Percentiles rank a stretch among this genome's conserved stretches.
Evolutionary conservation across 2,797 vertebrate species (phyloP).

Genomic region (Gadopsis bispinosus): DNA sequence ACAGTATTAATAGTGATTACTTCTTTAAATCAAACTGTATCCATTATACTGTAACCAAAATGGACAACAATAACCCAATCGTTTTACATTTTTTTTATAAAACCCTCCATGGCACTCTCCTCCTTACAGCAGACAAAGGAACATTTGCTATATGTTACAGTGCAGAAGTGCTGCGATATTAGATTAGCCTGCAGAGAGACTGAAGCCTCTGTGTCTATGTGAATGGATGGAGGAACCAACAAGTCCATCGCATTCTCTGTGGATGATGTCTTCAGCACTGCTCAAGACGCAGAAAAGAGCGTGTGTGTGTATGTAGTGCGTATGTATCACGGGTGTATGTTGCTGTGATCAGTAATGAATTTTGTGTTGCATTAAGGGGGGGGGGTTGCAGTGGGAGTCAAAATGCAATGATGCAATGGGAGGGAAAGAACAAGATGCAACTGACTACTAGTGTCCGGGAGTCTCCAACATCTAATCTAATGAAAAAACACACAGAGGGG

Average conservation of each 20-base stretch:
- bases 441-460: conserved; percentile 98
- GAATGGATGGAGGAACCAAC: conserved; percentile 68
- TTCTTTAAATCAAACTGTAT: conserved; percentile 19
- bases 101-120: conserved; percentile 23
- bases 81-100: background rate
- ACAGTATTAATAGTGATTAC: background rate
- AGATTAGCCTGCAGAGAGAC: conserved; percentile 71
- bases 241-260: conserved; percentile 70
- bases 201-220: conserved; percentile 70
- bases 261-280: conserved; percentile 91
- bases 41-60: conserved; percentile 7
- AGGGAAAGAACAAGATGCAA: conserved; percentile 92
- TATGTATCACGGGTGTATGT: conserved; percentile 86
- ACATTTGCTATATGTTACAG: conserved; percentile 59
- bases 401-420: conserved; percentile 87
- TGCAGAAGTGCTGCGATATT: conserved; percentile 67
- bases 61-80: conserved; percentile 2
- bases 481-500: conserved; percentile 94
- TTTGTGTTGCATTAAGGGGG: conserved; percentile 97
- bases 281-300: conserved; percentile 61
- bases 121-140: conserved; percentile 32
- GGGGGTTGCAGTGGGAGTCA: conserved; percentile 38
- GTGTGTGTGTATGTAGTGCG: conserved; percentile 27
- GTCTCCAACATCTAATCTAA: conserved; percentile 94
- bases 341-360: conserved; percentile 99